phyloP scores from a whole-genome alignment of 2,113 vertebrate genomes.

The Syngnathoides biaculeatus region DNA sequence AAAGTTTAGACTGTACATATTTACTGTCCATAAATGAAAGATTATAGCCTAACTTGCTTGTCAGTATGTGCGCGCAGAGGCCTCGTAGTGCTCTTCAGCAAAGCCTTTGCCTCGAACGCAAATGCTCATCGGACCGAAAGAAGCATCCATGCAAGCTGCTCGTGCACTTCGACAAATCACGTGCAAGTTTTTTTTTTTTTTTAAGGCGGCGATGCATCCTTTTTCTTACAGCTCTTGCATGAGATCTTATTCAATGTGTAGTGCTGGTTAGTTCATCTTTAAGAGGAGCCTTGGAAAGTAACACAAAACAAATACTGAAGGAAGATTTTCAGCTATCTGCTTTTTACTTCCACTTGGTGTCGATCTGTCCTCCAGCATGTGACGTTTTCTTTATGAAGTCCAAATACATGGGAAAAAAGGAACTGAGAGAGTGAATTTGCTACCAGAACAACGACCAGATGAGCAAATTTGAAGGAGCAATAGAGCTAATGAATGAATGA shows the following conservation, averaged over 20 bases:
- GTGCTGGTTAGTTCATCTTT: background rate
- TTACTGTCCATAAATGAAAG: too few species aligned
- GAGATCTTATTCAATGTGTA: background rate
- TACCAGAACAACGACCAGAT: too few species aligned
- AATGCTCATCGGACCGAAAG: conserved; percentile 47
- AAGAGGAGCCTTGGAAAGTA: background rate
- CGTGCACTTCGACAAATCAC: conserved; percentile 15
- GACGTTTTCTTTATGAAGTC: background rate
- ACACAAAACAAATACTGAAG: background rate
- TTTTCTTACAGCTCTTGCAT: background rate
- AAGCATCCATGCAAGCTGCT: conserved; percentile 39
- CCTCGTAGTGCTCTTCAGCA: conserved; percentile 10
- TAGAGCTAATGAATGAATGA: too few species aligned
- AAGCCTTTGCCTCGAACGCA: conserved; percentile 24
- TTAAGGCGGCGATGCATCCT: background rate
- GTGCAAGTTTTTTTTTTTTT: conserved; percentile 18
- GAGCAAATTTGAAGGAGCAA: too few species aligned
- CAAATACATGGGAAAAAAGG: too few species aligned
- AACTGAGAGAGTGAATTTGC: too few species aligned
- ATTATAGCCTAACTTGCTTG: background rate
- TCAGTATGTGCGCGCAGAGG: conserved; percentile 29
- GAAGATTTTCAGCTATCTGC: background rate
- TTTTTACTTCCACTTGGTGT: background rate
- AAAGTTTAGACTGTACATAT: too few species aligned
- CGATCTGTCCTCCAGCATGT: background rate